Conservation (phyloP, 2,113 vertebrate species). For the Hemicordylus capensis region DNA sequence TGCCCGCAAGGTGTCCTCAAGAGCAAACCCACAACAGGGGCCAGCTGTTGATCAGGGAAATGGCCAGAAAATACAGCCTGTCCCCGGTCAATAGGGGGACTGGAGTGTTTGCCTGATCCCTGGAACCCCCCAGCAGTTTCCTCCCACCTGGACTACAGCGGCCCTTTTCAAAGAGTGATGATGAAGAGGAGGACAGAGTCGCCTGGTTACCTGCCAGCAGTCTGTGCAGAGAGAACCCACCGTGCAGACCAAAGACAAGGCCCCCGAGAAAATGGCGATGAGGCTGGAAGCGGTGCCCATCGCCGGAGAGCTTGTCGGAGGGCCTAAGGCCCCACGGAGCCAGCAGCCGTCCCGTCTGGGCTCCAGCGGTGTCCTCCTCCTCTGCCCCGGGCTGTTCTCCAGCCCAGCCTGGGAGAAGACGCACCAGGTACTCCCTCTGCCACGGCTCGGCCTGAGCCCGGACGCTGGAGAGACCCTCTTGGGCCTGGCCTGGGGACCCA, state of each 20-base stretch:
- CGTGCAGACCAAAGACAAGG: constrained; percentile 26
- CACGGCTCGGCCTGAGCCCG: neutral
- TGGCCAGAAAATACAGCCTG: neutral
- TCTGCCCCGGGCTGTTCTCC: no score
- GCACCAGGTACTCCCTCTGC: neutral
- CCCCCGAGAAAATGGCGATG: constrained; percentile 26
- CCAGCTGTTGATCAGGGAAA: neutral
- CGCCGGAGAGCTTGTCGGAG: neutral
- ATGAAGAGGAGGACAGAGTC: no score
- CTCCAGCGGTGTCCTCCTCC: neutral
- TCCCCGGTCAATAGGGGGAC: no score
- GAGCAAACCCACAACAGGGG: no score
- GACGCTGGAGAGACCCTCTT: no score
- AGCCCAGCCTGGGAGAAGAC: neutral
- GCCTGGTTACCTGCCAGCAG: constrained; percentile 56
- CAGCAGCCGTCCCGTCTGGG: neutral
- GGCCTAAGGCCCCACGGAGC: no score
- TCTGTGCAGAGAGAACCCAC: constrained; percentile 39
- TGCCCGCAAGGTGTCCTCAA: no score
- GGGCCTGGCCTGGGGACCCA: neutral
- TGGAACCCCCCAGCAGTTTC: neutral
- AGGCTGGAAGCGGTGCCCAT: constrained; percentile 1
- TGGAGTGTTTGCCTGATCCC: neutral
- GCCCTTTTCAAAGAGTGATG: neutral
- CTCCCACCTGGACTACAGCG: neutral